These are phyloP conservation scores for Plutomurus gul DNA, from an alignment of 1,140 invertebrate species.

Conservation along the genomic window DNA sequence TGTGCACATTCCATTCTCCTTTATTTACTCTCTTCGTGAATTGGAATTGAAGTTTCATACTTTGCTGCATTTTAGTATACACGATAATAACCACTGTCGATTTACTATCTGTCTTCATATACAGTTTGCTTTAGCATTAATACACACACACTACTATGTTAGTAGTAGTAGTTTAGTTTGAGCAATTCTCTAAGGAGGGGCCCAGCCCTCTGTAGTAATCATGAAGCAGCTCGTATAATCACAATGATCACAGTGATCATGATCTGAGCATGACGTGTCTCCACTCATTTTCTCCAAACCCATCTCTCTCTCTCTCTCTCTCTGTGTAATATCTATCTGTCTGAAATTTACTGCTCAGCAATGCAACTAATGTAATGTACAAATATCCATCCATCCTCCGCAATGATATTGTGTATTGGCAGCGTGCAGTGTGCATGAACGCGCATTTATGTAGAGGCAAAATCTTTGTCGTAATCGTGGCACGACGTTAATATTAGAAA, in stretches of 20 bases:
- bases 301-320: too few relatives aligned
- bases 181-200: constrained; percentile 18
- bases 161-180: background rate
- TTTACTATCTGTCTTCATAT: background rate
- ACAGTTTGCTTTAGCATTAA: background rate
- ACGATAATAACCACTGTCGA: background rate
- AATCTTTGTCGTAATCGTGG: too few relatives aligned
- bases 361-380: background rate
- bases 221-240: constrained; percentile 25
- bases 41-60: constrained; percentile 23
- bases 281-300: constrained; percentile 16
- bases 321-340: background rate
- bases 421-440: too few relatives aligned
- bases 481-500: too few relatives aligned
- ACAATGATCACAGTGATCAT: constrained; percentile 9
- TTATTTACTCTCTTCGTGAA: background rate
- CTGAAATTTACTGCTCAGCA: background rate
- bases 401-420: too few relatives aligned
- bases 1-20: background rate
- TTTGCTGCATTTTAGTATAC: background rate
- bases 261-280: constrained; percentile 33
- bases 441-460: too few relatives aligned
- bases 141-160: too few relatives aligned
- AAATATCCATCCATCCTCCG: too few relatives aligned
- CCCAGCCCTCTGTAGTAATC: constrained; percentile 21